Evolutionary conservation across 2,888 invertebrate genomes (phyloP), one percentile per base, ranked within the genome.

Genomic region (Chymomyza amoena): DNA sequence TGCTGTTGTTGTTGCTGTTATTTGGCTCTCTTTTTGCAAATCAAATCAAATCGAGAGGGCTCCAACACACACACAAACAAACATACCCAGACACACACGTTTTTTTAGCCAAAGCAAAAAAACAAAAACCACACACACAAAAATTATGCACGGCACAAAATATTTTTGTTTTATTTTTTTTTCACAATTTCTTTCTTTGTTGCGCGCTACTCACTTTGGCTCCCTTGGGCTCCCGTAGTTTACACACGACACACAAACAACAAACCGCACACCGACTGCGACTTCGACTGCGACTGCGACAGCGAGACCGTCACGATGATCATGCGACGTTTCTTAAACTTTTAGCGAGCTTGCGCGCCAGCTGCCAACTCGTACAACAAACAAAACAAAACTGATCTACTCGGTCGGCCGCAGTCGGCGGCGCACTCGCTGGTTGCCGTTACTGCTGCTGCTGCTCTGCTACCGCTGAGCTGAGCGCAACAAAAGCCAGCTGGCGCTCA

Each of bases 371-470:
- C 39, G 39, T 45, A 45, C 68, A 25, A 0, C 45, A 73, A 50
- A 9, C 59, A 68, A 61, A 50, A 61, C 69, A 57, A 36, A 60
- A 69, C 70, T 75, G 73, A 77, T 79, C 81, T 76, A 75, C 25
- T 71, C 70, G 75, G 76, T 71, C 70, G 75, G 76, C 85, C 76
- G 66, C 77, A 74, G 80, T 74, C 77, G 76, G 68, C 70, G 78
- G 68, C 70, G 78, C 77, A 84, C 68, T 70, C 73, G 83, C 80
- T 78, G 79, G 18, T 39, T 18, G 52, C 52, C 32, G 20, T 32
- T n/a, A 28, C 52, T n/a, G 52, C 63, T 18, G 63, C 52, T n/a
- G 28, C 52, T 32, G 32, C 63, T 61, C 72, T 60, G 18, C 25
- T 45, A 28, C 28, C 28, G 64, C n/a, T n/a, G n/a, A n/a, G n/a